These are phyloP conservation scores for Apodemia zela DNA, from an alignment of 2,888 invertebrate species.

Conservation along the genomic window DNA sequence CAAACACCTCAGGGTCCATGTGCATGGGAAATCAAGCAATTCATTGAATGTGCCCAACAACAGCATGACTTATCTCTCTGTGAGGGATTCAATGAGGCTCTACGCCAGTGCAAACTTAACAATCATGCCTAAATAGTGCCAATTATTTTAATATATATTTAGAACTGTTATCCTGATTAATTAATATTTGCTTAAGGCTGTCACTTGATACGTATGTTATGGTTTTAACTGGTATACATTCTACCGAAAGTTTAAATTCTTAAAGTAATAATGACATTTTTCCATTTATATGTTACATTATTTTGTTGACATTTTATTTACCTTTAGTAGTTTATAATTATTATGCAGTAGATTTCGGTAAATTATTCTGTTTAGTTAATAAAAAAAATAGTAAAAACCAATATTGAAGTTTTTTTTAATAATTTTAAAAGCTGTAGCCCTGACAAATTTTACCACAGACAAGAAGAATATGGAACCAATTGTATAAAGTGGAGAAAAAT, in stretches of 20 bases:
- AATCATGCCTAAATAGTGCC: slow-evolving; percentile 73
- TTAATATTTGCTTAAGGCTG: slow-evolving; percentile 21
- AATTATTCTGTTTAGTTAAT: slow-evolving; percentile 21
- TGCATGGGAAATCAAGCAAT: slow-evolving; percentile 97
- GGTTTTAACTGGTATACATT: background rate
- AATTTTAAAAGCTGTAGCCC: background rate
- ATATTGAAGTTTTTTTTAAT: slow-evolving; percentile 4
- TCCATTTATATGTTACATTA: background rate
- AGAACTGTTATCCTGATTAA: slow-evolving; percentile 36
- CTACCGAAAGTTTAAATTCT: background rate
- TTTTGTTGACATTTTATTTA: slow-evolving; percentile 6
- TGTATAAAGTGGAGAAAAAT: too few species aligned
- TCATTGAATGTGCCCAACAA: slow-evolving; percentile 95
- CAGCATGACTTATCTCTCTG: slow-evolving; percentile 95
- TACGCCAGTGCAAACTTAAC: slow-evolving; percentile 95
- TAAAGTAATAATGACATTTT: background rate
- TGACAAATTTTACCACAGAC: too few species aligned
- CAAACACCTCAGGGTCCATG: slow-evolving; percentile 88
- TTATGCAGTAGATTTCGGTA: slow-evolving; percentile 16
- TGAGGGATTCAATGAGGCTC: slow-evolving; percentile 98
- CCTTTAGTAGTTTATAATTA: slow-evolving; percentile 9
- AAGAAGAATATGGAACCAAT: too few species aligned
- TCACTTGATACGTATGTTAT: background rate
- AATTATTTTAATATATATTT: slow-evolving; percentile 27
- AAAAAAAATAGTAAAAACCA: slow-evolving; percentile 17